Evolutionary conservation across 2,113 vertebrate species (phyloP), one percentile per base, ranked within the genome.

Genomic region (Pelusios castaneus): DNA sequence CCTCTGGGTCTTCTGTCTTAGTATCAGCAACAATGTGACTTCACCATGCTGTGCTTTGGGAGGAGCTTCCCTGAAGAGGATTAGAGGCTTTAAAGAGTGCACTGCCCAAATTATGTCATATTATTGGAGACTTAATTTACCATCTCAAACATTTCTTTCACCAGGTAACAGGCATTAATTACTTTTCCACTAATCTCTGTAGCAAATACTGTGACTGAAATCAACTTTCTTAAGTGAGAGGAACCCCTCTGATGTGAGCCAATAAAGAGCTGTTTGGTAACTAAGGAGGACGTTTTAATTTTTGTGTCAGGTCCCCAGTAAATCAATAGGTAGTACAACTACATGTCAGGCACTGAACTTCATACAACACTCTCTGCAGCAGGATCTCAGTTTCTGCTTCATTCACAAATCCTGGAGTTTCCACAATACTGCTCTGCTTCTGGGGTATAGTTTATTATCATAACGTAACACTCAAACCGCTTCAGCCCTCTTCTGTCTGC

Each of bases 61-160:
- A 95, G 80, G 52, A 76, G 29, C 24, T 55, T 83, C 88, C 82
- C 10, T 84, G 19, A 89, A 91, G 82, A 5, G 60, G 43, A 70
- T 19, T 63, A 81, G 63, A 88, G 27, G 58, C 84, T 88, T 88
- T 80, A 67, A 54, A 79, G 67, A 87, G 49, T 63, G 4, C 90
- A 67, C 47, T 80, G 25, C 19, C 25, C 82, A 43, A 78, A 94
- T 90, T 94, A 73, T 85, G 70, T 49, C 85, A 16, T 0, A 1
- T 78, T 84, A 24, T 55, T 87, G 60, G 52, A 89, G 80, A 45
- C 43, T 86, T 87, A 78, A 34, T 34, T 85, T 92, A 38, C 31
- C 84, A 79, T 55, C 94, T 87, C 96, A 80, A 70, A 70, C 34
- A 45, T 91, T 93, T 89, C 49, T 92, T 83, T 85, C 22, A 2